Evolutionary conservation across 1,140 invertebrate species (phyloP).

Genomic region (Danaus melanippus): DNA sequence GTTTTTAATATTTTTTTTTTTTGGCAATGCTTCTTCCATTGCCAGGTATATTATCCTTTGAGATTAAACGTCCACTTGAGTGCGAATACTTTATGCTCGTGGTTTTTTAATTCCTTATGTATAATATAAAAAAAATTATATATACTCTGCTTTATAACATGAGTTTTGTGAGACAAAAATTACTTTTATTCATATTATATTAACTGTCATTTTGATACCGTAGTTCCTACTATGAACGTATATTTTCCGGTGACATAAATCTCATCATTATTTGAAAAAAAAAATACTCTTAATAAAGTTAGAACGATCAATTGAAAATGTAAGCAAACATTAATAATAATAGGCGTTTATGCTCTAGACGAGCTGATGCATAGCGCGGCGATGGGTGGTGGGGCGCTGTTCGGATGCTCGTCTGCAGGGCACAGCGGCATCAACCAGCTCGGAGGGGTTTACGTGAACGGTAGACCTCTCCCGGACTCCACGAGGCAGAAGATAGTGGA

Average conservation of each 20-base stretch:
- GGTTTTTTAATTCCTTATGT: no score
- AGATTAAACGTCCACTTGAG: constrained; percentile 6
- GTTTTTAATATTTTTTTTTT: constrained; percentile 27
- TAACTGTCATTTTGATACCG: no score
- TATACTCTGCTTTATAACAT: no score
- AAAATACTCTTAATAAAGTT: no score
- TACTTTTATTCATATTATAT: no score
- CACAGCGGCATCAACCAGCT: constrained; percentile 98
- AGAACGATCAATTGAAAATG: no score
- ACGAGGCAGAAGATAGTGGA: constrained; percentile 98
- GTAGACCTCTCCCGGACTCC: constrained; percentile 95
- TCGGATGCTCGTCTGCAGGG: constrained; percentile 85
- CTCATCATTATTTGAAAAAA: no score
- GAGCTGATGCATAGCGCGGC: constrained; percentile 70
- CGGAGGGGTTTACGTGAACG: constrained; percentile 98
- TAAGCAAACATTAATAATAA: constrained; percentile 1
- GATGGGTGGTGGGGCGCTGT: constrained; percentile 75
- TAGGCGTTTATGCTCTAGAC: constrained; percentile 32
- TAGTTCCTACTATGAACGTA: no score
- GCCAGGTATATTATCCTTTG: constrained; percentile 13
- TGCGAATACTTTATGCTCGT: background rate
- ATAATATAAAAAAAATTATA: no score
- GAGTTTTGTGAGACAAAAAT: no score
- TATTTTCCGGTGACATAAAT: no score
- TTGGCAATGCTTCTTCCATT: constrained; percentile 13